Evolutionary conservation across 2,113 vertebrate species (phyloP).

Genomic region (Dipodomys stephensi): DNA sequence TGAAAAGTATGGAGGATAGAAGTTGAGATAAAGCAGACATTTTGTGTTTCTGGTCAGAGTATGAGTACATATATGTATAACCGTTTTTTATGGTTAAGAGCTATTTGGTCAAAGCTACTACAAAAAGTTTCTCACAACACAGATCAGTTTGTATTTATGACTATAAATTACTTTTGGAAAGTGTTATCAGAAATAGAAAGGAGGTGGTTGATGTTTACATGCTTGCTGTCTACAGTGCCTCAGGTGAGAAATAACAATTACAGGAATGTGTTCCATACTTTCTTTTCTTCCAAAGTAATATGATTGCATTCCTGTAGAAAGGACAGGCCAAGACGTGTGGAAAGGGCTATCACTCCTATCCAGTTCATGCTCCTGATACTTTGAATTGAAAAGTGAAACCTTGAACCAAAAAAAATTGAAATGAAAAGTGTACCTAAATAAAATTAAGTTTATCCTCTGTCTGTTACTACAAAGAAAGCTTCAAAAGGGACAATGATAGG

Average conservation of each 20-base stretch:
- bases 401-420: background rate
- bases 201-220: background rate
- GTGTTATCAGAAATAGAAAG: background rate
- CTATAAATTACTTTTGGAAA: background rate
- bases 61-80: background rate
- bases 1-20: background rate
- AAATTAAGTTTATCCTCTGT: background rate
- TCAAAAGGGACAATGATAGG: background rate
- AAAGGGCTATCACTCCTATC: background rate
- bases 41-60: background rate
- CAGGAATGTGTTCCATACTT: background rate
- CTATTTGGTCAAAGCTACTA: background rate
- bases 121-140: background rate
- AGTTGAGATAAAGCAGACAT: background rate
- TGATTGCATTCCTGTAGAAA: too few species aligned
- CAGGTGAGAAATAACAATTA: background rate
- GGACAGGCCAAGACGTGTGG: background rate
- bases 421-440: background rate
- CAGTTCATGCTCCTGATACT: too few species aligned
- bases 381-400: too few species aligned
- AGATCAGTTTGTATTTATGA: background rate
- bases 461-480: background rate
- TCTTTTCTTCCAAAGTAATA: background rate
- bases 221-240: background rate
- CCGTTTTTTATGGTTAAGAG: background rate